Conservation (phyloP, 2,797 vertebrate genomes). For the Hipposideros larvatus region DNA sequence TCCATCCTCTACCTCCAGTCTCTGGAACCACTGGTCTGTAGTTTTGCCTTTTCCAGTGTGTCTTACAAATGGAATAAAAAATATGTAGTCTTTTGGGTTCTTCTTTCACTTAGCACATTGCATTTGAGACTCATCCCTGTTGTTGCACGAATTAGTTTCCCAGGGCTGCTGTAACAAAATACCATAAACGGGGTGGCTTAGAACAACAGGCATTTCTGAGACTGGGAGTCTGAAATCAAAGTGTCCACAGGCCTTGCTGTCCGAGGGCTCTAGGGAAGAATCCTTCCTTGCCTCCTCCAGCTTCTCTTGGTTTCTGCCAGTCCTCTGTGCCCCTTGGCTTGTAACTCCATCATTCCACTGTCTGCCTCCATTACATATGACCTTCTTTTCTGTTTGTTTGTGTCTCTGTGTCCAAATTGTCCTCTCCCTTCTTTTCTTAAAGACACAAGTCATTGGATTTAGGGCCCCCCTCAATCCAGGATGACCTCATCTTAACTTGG, state of each 20-base stretch:
- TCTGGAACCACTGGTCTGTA: background rate
- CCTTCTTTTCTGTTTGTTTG: background rate
- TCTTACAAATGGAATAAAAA: background rate
- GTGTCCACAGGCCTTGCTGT: background rate
- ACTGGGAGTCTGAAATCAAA: background rate
- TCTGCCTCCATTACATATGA: background rate
- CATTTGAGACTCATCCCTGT: background rate
- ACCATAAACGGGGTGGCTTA: background rate
- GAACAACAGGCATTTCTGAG: background rate
- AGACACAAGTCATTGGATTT: background rate
- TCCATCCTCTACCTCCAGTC: background rate
- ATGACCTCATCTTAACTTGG: background rate
- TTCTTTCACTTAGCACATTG: background rate
- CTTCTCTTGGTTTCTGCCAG: background rate
- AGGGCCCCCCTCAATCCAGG: background rate
- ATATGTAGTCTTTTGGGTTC: background rate
- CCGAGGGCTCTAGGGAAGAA: background rate
- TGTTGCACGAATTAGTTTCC: background rate
- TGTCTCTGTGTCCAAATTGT: background rate
- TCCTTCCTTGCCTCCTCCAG: background rate
- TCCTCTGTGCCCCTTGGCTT: background rate
- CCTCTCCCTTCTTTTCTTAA: background rate
- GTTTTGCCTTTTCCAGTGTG: background rate
- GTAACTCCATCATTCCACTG: background rate
- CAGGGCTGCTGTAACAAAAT: background rate